Base-by-base conservation (phyloP, 2,888 invertebrate species). In the Chloroclysta siterata region DNA sequence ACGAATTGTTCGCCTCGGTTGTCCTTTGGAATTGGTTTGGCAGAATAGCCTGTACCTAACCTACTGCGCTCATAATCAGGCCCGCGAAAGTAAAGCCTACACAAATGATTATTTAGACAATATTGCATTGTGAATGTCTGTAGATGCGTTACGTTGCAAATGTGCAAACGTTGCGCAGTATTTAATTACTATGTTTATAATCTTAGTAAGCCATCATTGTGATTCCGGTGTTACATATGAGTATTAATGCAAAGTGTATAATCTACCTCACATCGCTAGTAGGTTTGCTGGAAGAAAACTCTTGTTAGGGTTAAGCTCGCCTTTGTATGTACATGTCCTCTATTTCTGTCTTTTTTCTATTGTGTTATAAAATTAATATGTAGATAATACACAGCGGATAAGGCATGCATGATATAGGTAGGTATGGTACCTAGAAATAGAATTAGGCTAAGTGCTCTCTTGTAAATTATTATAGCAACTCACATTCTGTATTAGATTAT, bases 191-290 rank as follows among this genome's bases (percentile, higher is more conserved):
- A 41, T 65, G 61, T 63, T 61, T 48, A 61, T 57, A 72, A 81
- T 85, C 83, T 84, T 71, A 76, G 75, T 81, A 77, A 82, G 74
- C 73, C 83, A 85, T 85, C 83, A 75, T 39, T 51, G 46, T 53
- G 44, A 68, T 71, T 65, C 63, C 56, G 57, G 58, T 57, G 60
- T 65, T 66, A 53, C 52, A 36, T 57, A 41, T 54, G 36, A 17
- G n/a, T 51, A 22, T 22, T 22, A 22, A 1, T 22, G 22, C 3
- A 22, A 22, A 22, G 3, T 62, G 47, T 63, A 65, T 5, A 7
- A 33, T 33, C 33, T 33, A 33, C 33, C 22, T n/a, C n/a, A n/a
- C n/a, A n/a, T n/a, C n/a, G n/a, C n/a, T n/a, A n/a, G n/a, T n/a
- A n/a, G n/a, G n/a, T n/a, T n/a, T n/a, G n/a, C n/a, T n/a, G n/a